Evolutionary conservation across 1,140 invertebrate species (phyloP).

Genomic region (Bombus balteatus): DNA sequence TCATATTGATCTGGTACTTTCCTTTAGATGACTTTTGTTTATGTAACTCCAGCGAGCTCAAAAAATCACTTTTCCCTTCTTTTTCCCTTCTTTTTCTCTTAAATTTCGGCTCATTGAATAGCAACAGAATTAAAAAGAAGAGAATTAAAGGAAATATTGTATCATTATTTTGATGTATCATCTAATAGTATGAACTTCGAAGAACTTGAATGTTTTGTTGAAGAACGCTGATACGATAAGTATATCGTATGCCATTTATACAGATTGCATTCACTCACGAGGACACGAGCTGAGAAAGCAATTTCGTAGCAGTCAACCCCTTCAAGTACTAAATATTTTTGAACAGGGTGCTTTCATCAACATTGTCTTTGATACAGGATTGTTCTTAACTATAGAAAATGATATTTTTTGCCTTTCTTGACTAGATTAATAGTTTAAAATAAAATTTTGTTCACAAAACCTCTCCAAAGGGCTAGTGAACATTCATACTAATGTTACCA

Average conservation of each 20-base stretch:
- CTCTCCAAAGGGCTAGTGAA: conserved; percentile 16
- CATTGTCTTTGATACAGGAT: conserved; percentile 3
- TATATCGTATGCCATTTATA: conserved; percentile 59
- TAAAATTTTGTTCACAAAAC: background rate
- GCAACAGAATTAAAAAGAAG: background rate
- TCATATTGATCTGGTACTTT: too few relatives aligned
- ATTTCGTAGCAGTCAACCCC: conserved; percentile 1
- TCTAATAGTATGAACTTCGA: background rate
- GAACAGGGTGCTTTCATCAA: background rate
- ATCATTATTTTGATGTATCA: background rate
- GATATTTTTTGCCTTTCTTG: background rate
- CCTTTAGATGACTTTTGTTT: too few relatives aligned
- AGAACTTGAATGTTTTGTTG: background rate
- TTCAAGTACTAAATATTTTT: conserved; percentile 4
- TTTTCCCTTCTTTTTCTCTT: too few relatives aligned
- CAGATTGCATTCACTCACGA: conserved; percentile 53
- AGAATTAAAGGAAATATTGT: background rate
- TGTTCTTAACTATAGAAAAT: background rate
- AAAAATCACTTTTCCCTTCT: too few relatives aligned
- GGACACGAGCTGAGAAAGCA: conserved; percentile 50
- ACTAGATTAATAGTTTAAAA: background rate
- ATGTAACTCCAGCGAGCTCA: too few relatives aligned
- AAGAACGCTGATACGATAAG: conserved; percentile 1
- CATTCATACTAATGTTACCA: background rate
- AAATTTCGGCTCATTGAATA: too few relatives aligned